These are phyloP conservation scores for Drosophila birchii DNA, from an alignment of 2,888 invertebrate genomes.

Conservation along the genomic window DNA sequence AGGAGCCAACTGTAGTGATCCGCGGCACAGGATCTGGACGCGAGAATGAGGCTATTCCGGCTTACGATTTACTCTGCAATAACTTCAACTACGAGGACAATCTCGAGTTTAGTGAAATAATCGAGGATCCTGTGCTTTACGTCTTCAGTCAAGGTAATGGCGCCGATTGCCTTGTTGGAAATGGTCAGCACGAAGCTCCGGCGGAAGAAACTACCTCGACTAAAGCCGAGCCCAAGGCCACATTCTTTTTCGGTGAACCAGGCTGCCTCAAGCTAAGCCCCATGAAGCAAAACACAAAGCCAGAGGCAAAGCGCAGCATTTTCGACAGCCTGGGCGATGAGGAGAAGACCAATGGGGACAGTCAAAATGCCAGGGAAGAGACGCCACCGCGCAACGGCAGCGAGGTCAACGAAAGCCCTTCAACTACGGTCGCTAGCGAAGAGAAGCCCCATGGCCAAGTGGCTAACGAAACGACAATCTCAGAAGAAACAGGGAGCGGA, in stretches of 20 bases:
- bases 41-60: slow-evolving; percentile 86
- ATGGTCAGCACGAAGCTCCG: slow-evolving; percentile 82
- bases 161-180: slow-evolving; percentile 90
- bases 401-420: slow-evolving; percentile 3
- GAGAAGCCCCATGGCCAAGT: neutral
- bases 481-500: neutral
- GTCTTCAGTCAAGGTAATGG: slow-evolving; percentile 89
- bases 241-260: slow-evolving; percentile 85
- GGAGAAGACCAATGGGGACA: slow-evolving; percentile 71
- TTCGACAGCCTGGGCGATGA: slow-evolving; percentile 56
- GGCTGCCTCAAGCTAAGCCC: slow-evolving; percentile 85
- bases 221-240: slow-evolving; percentile 72
- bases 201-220: slow-evolving; percentile 85
- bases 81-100: slow-evolving; percentile 14
- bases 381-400: slow-evolving; percentile 11
- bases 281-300: slow-evolving; percentile 69
- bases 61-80: slow-evolving; percentile 56
- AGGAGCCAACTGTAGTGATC: slow-evolving; percentile 90
- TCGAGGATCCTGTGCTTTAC: slow-evolving; percentile 90
- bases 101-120: slow-evolving; percentile 87
- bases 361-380: slow-evolving; percentile 11
- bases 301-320: slow-evolving; percentile 67
- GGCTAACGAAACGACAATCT: slow-evolving; percentile 25
- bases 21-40: slow-evolving; percentile 89
- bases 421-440: neutral